phyloP scores from a whole-genome alignment of 2,888 invertebrate genomes.

The Diarsia mendica region DNA sequence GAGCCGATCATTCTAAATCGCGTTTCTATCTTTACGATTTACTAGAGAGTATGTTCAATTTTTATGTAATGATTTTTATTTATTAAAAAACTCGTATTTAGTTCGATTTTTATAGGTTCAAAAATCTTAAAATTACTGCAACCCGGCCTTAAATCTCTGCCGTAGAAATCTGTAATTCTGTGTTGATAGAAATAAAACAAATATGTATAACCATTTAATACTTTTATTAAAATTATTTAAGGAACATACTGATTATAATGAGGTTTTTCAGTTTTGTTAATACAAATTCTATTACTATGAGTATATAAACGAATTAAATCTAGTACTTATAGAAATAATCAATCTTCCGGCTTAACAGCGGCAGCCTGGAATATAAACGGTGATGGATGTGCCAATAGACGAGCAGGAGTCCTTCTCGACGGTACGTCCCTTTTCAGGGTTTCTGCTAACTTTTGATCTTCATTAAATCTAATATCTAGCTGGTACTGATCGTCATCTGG shows the following conservation, averaged over 20 bases:
- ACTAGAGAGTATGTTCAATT: no score
- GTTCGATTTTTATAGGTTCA: no score
- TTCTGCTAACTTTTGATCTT: constrained; percentile 16
- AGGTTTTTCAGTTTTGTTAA: constrained; percentile 3
- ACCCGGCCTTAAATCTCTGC: no score
- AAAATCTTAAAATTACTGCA: no score
- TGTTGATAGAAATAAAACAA: constrained; percentile 19
- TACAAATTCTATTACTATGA: neutral
- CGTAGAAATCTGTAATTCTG: neutral
- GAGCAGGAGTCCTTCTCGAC: neutral
- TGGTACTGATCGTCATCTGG: constrained; percentile 29
- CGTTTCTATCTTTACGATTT: no score
- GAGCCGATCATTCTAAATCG: no score
- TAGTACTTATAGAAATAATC: constrained; percentile 6
- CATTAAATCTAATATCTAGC: constrained; percentile 60
- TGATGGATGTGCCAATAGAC: neutral
- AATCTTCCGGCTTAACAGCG: constrained; percentile 70
- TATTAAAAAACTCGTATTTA: no score
- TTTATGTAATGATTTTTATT: no score
- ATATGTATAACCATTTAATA: neutral
- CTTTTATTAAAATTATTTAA: constrained; percentile 16
- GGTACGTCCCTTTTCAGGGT: constrained; percentile 15
- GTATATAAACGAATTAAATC: neutral
- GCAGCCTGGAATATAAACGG: constrained; percentile 68
- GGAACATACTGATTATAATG: neutral